Evolutionary conservation across 2,797 vertebrate genomes (phyloP).

Genomic region (Bucorvus abyssinicus): DNA sequence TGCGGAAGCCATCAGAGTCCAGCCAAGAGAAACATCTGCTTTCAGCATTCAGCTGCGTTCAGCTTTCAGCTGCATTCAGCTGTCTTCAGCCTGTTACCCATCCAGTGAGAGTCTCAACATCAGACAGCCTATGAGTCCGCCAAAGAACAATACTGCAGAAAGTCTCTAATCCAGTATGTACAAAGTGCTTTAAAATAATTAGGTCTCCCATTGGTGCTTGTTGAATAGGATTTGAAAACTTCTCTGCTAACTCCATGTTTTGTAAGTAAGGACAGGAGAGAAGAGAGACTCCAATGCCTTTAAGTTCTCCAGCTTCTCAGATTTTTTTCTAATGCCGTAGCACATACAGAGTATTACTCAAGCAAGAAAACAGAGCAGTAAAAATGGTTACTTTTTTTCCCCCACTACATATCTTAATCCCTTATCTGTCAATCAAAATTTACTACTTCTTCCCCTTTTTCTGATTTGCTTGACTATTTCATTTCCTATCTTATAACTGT

Average conservation of each 20-base stretch:
- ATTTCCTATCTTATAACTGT: not conserved
- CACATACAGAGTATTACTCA: not conserved
- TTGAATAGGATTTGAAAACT: not conserved
- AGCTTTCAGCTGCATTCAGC: not conserved
- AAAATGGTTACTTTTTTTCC: not conserved
- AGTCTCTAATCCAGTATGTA: not conserved
- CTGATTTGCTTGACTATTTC: not conserved
- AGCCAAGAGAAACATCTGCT: not conserved
- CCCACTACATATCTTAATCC: not conserved
- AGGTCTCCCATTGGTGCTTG: not conserved
- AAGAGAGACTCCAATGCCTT: not conserved
- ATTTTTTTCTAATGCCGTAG: not conserved
- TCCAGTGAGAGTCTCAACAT: not conserved
- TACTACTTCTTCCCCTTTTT: not conserved
- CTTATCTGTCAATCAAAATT: not conserved
- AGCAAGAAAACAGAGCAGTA: not conserved
- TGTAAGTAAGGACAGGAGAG: not conserved
- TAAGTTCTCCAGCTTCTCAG: not conserved
- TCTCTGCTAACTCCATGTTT: not conserved
- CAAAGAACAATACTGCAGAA: not conserved
- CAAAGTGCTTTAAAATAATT: not conserved
- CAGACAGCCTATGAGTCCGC: not conserved
- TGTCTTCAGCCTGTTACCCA: not conserved
- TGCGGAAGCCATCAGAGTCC: not conserved
- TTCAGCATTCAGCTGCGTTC: too few relatives aligned